Evolutionary conservation across 2,888 invertebrate genomes (phyloP), one percentile per base, ranked within the genome.

Genomic region (Leptopterna dolabrata): DNA sequence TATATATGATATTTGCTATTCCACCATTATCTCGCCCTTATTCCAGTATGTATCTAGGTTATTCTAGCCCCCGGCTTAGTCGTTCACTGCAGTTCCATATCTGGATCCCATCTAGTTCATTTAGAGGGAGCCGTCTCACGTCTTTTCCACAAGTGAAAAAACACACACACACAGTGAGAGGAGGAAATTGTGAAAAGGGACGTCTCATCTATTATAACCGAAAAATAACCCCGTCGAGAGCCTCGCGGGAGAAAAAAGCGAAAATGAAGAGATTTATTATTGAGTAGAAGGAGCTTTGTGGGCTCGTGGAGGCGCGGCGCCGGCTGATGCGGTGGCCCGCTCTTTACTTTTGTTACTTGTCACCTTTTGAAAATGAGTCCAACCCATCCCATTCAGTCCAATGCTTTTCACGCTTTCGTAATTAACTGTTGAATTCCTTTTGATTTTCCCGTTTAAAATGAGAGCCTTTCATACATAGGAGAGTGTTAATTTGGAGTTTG

Each of bases 221-320:
- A 78, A 78, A 78, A 45, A 78, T 78, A 78, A 78, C 1, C 78
- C 41, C 73, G 45, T 24, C 45, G 27, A 24, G 45, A 41, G 55
- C 36, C 55, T 36, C 1, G 6, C 19, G 81, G 47, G 27, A 81
- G 36, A 81, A 55, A 70, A 70, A 83, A 70, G 83, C 41, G 83
- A 83, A 83, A 83, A 83, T 83, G 83, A 83, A 83, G 83, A 83
- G 83, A 83, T 83, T 83, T 83, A 83, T 83, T 83, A 83, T 83
- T 83, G 83, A 83, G 83, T 83, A 36, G 81, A 55, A 43, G 55
- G 41, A 16, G n/a, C 43, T 83, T 83, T 83, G 83, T 83, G 71
- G 83, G 43, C 41, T 45, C 47, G 27, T 13, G 19, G 7, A 24
- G 27, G 70, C 19, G 70, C 73, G 73, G 73, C 29, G 73, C 29